Percentiles rank a stretch among this genome's conserved stretches.
phyloP scores from a whole-genome alignment of 2,113 vertebrate species.

The Choloepus hoffmanni region DNA sequence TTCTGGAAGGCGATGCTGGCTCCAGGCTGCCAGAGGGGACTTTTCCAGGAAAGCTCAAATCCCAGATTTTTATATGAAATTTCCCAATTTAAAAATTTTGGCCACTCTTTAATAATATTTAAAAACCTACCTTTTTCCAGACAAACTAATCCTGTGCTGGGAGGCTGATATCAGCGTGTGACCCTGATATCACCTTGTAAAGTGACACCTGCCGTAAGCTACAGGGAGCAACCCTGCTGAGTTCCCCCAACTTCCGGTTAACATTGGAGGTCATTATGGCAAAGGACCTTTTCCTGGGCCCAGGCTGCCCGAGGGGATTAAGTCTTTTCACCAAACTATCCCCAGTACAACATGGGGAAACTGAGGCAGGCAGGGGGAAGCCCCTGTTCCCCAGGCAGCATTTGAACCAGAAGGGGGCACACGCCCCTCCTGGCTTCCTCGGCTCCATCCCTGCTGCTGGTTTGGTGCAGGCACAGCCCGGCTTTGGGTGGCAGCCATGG shows the following conservation, averaged over 20 bases:
- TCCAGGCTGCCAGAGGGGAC: fast-evolving
- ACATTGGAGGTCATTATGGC: background rate
- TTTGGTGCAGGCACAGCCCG: background rate
- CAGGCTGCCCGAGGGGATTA: fast-evolving
- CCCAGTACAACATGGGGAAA: background rate
- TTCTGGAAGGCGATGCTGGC: background rate
- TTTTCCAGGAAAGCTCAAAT: background rate
- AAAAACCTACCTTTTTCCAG: background rate
- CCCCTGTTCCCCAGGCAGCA: fast-evolving
- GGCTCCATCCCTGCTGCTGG: fast-evolving
- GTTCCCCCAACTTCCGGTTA: background rate
- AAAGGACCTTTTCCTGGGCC: background rate
- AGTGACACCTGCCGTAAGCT: fast-evolving
- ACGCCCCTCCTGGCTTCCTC: fast-evolving
- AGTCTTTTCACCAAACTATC: background rate
- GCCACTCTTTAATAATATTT: background rate
- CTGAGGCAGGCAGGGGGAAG: fast-evolving
- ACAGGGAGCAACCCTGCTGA: fast-evolving
- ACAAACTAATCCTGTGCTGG: fast-evolving
- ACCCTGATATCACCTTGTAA: too few relatives aligned
- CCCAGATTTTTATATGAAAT: background rate
- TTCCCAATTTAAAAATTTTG: background rate
- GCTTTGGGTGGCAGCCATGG: fast-evolving
- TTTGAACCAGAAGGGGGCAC: background rate
- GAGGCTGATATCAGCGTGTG: too few relatives aligned